phyloP scores from a whole-genome alignment of 2,888 invertebrate genomes.

The Erynnis tages region DNA sequence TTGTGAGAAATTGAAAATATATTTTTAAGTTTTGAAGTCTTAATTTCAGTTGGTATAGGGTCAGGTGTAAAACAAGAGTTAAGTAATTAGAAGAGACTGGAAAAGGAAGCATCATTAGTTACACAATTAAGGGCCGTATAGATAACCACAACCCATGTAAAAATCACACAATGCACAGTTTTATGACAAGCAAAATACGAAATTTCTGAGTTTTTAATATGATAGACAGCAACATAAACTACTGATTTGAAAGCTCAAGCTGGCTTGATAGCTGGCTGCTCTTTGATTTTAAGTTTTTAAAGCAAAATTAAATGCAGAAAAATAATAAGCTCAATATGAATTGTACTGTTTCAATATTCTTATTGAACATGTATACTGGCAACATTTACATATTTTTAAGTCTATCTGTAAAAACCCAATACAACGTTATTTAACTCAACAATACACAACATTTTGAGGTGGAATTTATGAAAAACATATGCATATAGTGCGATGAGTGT shows the following conservation, averaged over 20 bases:
- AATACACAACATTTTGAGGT: background rate
- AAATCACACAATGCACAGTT: slow-evolving; percentile 21
- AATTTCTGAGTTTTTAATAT: background rate
- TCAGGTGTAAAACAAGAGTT: background rate
- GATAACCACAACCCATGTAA: slow-evolving; percentile 21
- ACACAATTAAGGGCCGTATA: slow-evolving; percentile 2
- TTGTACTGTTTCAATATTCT: too few relatives aligned
- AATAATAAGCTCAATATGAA: too few relatives aligned
- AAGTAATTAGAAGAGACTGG: slow-evolving; percentile 8
- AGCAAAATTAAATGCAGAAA: too few relatives aligned
- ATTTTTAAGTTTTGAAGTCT: too few relatives aligned
- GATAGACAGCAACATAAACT: background rate
- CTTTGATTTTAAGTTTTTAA: too few relatives aligned
- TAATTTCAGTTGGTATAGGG: background rate
- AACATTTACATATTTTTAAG: background rate
- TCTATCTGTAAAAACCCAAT: background rate
- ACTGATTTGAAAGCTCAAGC: too few relatives aligned
- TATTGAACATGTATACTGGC: background rate
- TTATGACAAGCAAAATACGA: slow-evolving; percentile 3
- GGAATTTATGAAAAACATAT: slow-evolving; percentile 1
- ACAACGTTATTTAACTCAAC: slow-evolving; percentile 3
- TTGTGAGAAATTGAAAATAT: too few relatives aligned
- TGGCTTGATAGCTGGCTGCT: too few relatives aligned
- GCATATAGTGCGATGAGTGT: slow-evolving; percentile 20
- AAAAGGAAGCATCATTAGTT: slow-evolving; percentile 17